Percentiles rank a stretch among this genome's conserved stretches.
phyloP scores from a whole-genome alignment of 1,140 invertebrate species.

The Tribolium castaneum region DNA sequence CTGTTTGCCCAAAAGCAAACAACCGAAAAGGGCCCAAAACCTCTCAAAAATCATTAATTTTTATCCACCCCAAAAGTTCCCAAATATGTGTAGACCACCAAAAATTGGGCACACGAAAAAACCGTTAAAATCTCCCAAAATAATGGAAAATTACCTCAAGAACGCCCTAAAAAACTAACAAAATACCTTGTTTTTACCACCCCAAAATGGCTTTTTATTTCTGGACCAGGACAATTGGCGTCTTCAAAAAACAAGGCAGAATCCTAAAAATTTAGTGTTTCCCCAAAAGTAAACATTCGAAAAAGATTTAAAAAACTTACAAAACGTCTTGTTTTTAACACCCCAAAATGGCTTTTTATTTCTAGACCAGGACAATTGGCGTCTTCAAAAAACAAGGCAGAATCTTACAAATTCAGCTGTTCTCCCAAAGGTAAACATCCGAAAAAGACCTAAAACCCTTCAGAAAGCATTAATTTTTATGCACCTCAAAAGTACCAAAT shows the following conservation, averaged over 20 bases:
- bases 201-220: too few species aligned
- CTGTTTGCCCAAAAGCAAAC: neutral
- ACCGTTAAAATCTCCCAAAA: conserved; percentile 12
- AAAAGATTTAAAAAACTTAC: too few species aligned
- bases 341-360: too few species aligned
- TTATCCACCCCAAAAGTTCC: conserved; percentile 27
- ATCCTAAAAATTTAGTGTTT: too few species aligned
- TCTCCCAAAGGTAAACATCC: conserved; percentile 21
- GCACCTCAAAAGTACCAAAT: conserved; percentile 26
- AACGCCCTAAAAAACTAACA: too few species aligned
- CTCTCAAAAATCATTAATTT: conserved; percentile 5
- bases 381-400: conserved; percentile 18
- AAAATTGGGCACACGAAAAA: conserved; percentile 32
- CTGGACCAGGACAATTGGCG: too few species aligned
- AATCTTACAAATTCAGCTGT: conserved; percentile 28
- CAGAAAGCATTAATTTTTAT: conserved; percentile 26
- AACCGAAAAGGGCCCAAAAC: neutral
- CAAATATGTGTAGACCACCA: conserved; percentile 22
- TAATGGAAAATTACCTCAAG: neutral
- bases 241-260: too few species aligned
- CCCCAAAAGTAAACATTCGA: too few species aligned
- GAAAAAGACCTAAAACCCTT: conserved; percentile 5
- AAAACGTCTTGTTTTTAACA: too few species aligned
- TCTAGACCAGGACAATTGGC: conserved; percentile 15
- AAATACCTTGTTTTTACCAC: too few species aligned